Conservation (phyloP, 2,888 invertebrate species). For the Nematopogon swammerdamellus region DNA sequence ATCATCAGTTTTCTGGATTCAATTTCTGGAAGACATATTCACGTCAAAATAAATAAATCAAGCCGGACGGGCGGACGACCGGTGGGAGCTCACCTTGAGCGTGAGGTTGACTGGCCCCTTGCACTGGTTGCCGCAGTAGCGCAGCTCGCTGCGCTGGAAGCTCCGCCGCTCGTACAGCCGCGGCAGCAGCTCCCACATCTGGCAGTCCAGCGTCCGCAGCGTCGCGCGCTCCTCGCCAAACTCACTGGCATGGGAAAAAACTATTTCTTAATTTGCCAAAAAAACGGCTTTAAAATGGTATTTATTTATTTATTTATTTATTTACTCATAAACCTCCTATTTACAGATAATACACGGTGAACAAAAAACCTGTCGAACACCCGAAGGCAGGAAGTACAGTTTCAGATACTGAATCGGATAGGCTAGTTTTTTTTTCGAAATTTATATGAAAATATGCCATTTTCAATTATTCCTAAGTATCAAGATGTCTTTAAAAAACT, state of each 20-base stretch:
- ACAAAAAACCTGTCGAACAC: too few species aligned
- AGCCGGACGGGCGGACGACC: too few species aligned
- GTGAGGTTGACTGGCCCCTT: conserved; percentile 17
- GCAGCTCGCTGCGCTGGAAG: conserved; percentile 21
- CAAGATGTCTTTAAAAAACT: too few species aligned
- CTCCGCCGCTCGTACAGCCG: conserved; percentile 24
- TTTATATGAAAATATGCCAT: too few species aligned
- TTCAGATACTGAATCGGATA: too few species aligned
- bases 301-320: too few species aligned
- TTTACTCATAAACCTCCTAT: too few species aligned
- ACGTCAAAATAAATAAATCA: background rate
- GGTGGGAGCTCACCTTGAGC: conserved; percentile 23
- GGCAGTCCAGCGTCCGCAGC: background rate
- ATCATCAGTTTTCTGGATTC: too few species aligned
- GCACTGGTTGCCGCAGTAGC: conserved; percentile 25
- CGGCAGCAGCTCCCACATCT: conserved; percentile 24
- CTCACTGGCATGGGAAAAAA: background rate
- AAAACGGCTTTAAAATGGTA: background rate
- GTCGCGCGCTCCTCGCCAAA: background rate
- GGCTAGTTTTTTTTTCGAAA: too few species aligned
- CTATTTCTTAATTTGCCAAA: background rate
- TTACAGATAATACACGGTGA: too few species aligned
- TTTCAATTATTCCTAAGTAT: too few species aligned
- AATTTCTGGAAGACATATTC: background rate
- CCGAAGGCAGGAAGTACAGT: too few species aligned